These are phyloP conservation scores for Drosophila buzzatii DNA, from an alignment of 2,888 invertebrate species.

Conservation along the genomic window DNA sequence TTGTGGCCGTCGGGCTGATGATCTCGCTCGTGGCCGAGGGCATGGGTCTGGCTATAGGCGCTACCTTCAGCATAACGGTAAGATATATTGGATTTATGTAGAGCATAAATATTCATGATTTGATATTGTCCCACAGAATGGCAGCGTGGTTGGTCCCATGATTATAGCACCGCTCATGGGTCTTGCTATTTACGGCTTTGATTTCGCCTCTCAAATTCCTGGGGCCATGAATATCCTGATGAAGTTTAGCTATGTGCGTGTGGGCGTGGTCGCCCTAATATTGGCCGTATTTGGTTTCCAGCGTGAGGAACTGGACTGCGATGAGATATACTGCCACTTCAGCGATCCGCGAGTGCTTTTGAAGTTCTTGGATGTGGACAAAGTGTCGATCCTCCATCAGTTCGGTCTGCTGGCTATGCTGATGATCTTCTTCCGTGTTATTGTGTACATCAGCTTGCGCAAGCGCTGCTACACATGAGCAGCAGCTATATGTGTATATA, in stretches of 20 bases:
- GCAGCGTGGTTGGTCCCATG: conserved; percentile 89
- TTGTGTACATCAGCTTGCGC: conserved; percentile 87
- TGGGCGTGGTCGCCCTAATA: conserved; percentile 88
- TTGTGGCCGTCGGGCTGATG: conserved; percentile 89
- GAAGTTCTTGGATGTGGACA: conserved; percentile 87
- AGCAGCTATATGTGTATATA: conserved; percentile 41
- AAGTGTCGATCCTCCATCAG: conserved; percentile 87
- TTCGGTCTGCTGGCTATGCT: conserved; percentile 86
- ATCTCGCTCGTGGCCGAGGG: conserved; percentile 92
- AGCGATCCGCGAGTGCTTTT: conserved; percentile 88
- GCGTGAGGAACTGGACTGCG: conserved; percentile 87
- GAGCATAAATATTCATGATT: background rate
- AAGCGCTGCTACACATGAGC: conserved; percentile 85
- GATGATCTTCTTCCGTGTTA: conserved; percentile 87
- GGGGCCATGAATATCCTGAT: conserved; percentile 87
- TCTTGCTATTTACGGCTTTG: conserved; percentile 89
- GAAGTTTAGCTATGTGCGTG: conserved; percentile 89
- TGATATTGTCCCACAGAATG: conserved; percentile 86
- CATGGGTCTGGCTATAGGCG: conserved; percentile 91
- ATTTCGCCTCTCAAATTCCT: conserved; percentile 89
- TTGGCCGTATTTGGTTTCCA: conserved; percentile 88
- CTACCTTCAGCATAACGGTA: conserved; percentile 89
- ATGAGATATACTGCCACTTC: conserved; percentile 89
- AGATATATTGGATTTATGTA: conserved; percentile 62
- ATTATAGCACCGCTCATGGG: conserved; percentile 89